A percentile compares a stretch with the other conserved stretches of the same genome.
phyloP scores from a whole-genome alignment of 1,140 invertebrate species.

The Bombus breviceps region DNA sequence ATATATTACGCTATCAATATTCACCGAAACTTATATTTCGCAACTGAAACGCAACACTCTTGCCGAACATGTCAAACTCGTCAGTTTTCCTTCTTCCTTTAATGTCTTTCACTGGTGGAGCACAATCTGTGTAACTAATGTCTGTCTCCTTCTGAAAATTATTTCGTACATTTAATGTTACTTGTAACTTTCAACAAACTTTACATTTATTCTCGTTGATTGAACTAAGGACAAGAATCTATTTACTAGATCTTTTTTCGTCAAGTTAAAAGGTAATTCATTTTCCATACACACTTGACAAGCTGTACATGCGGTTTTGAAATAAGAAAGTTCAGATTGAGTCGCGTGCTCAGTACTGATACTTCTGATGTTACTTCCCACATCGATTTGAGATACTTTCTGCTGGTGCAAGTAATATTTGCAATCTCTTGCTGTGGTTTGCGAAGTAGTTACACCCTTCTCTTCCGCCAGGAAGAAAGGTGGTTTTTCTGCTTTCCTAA shows the following conservation, averaged over 20 bases:
- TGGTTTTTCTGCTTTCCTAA: not conserved
- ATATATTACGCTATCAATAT: not conserved
- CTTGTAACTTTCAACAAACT: not conserved
- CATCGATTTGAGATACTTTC: not conserved
- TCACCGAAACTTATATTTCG: conserved; percentile 54
- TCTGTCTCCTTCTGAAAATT: conserved; percentile 45
- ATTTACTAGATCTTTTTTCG: conserved; percentile 12
- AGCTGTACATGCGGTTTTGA: conserved; percentile 28
- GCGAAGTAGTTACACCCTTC: not conserved
- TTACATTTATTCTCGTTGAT: not conserved
- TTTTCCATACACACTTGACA: conserved; percentile 2
- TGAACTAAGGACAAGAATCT: not conserved
- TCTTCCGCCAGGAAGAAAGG: not conserved
- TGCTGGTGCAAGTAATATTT: not conserved
- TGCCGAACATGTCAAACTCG: conserved; percentile 58
- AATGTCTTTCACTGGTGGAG: not conserved
- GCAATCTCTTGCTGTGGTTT: not conserved
- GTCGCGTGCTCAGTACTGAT: conserved; percentile 4
- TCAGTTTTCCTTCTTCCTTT: conserved; percentile 36
- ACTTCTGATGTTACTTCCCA: conserved; percentile 6
- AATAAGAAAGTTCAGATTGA: conserved; percentile 43
- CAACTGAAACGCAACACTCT: conserved; percentile 57
- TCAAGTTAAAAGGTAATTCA: not conserved
- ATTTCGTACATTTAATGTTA: conserved; percentile 11
- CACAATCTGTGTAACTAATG: not conserved